Evolutionary conservation across 92 coral and sea anemone genomes (phyloP).

Genomic region (Heteractis magnifica): DNA sequence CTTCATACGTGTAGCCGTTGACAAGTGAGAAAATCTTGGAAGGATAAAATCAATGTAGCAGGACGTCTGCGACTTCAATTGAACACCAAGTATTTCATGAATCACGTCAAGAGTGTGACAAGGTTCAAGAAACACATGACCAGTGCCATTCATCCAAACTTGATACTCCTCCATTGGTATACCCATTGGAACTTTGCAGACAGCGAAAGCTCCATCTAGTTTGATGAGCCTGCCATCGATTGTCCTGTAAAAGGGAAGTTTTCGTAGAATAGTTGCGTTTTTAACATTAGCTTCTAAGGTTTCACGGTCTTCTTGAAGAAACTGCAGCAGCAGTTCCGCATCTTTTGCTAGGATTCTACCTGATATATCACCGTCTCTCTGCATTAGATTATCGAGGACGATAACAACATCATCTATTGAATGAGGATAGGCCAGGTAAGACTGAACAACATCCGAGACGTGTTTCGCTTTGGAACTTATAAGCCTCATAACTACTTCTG

Average conservation of each 20-base stretch:
- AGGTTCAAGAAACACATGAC: constrained; percentile 68
- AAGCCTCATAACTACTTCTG: constrained; percentile 45
- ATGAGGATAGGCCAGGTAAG: constrained; percentile 66
- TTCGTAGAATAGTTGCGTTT: constrained; percentile 34
- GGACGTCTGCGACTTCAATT: constrained; percentile 39
- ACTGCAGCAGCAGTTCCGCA: constrained; percentile 43
- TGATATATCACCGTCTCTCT: constrained; percentile 24
- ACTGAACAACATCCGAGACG: constrained; percentile 40
- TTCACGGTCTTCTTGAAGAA: constrained; percentile 53
- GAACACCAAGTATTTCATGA: constrained; percentile 65
- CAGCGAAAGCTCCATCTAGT: constrained; percentile 37
- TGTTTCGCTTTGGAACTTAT: constrained; percentile 23
- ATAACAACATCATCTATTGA: constrained; percentile 59
- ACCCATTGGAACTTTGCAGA: constrained; percentile 56
- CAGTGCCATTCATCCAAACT: constrained; percentile 59
- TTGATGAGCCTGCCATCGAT: constrained; percentile 40
- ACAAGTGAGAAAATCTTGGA: constrained; percentile 52
- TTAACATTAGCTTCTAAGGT: constrained; percentile 11
- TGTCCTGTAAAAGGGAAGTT: constrained; percentile 67
- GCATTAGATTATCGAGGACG: constrained; percentile 55
- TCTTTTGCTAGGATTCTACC: constrained; percentile 44
- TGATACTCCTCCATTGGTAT: constrained; percentile 66
- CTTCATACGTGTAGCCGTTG: constrained; percentile 47
- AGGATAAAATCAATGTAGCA: constrained; percentile 75
- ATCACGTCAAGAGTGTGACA: constrained; percentile 38